phyloP scores from a whole-genome alignment of 2,888 invertebrate species.

The Hirtodrosophila confusa region DNA sequence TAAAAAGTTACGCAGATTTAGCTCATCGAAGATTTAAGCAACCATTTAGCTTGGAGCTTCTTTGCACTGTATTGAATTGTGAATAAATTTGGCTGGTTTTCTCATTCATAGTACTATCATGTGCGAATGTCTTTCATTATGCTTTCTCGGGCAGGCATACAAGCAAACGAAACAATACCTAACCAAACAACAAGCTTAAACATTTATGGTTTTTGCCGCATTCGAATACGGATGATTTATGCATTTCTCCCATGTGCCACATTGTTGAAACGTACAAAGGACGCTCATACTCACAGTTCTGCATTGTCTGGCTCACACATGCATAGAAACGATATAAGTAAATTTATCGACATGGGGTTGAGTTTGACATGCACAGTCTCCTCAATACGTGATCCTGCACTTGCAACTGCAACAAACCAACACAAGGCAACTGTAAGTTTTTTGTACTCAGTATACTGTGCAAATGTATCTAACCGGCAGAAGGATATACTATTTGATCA shows the following conservation, averaged over 20 bases:
- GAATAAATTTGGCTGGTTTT: constrained; percentile 30
- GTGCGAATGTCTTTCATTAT: constrained; percentile 41
- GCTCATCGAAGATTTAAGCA: constrained; percentile 40
- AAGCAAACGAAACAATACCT: constrained; percentile 20
- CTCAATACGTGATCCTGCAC: constrained; percentile 18
- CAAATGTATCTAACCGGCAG: too few relatives aligned
- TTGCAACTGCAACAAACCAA: background rate
- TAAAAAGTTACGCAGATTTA: constrained; percentile 48
- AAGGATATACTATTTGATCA: too few relatives aligned
- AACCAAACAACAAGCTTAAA: constrained; percentile 46
- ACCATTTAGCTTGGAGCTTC: constrained; percentile 38
- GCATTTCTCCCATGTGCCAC: constrained; percentile 64
- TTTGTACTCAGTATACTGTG: background rate
- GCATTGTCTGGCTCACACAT: constrained; percentile 20
- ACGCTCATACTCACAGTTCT: constrained; percentile 4
- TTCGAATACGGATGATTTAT: constrained; percentile 64
- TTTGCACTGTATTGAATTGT: constrained; percentile 42
- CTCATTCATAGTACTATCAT: constrained; percentile 13
- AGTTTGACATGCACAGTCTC: constrained; percentile 27
- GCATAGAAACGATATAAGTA: constrained; percentile 11
- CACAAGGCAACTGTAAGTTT: background rate
- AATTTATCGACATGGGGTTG: constrained; percentile 28
- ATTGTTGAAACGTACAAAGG: constrained; percentile 60
- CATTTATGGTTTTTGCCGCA: constrained; percentile 56
- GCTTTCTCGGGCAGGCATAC: constrained; percentile 10